Evolutionary conservation across 2,888 invertebrate genomes (phyloP).

Genomic region (Pyrochroa serraticornis): DNA sequence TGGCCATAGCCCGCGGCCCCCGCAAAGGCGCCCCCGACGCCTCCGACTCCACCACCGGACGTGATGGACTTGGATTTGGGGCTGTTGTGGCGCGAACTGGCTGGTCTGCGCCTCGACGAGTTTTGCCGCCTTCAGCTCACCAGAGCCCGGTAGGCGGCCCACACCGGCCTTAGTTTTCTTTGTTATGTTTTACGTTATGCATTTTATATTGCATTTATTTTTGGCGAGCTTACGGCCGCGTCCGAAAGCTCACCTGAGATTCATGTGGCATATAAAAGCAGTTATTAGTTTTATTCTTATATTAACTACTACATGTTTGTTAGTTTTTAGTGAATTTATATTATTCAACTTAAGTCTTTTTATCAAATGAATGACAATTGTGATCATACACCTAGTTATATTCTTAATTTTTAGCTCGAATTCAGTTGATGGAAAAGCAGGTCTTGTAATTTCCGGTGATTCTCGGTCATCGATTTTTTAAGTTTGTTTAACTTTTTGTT

Average conservation of each 20-base stretch:
- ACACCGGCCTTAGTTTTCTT: slow-evolving; percentile 48
- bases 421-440: slow-evolving; percentile 46
- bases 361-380: slow-evolving; percentile 49
- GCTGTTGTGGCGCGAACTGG: slow-evolving; percentile 58
- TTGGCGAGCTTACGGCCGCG: slow-evolving; percentile 27
- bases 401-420: slow-evolving; percentile 47
- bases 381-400: slow-evolving; percentile 48
- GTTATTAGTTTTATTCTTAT: slow-evolving; percentile 54
- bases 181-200: slow-evolving; percentile 56
- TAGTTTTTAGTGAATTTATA: slow-evolving; percentile 56
- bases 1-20: slow-evolving; percentile 85
- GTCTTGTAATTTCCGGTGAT: slow-evolving; percentile 37
- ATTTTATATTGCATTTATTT: slow-evolving; percentile 55
- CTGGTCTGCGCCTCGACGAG: slow-evolving; percentile 58
- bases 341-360: slow-evolving; percentile 48
- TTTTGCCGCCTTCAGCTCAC: slow-evolving; percentile 58
- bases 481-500: slow-evolving; percentile 39
- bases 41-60: slow-evolving; percentile 45
- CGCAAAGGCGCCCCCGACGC: slow-evolving; percentile 54
- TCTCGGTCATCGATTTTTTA: slow-evolving; percentile 24
- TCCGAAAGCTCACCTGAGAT: slow-evolving; percentile 37
- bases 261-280: slow-evolving; percentile 50
- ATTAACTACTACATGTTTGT: slow-evolving; percentile 55
- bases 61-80: slow-evolving; percentile 56
- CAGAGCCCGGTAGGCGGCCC: slow-evolving; percentile 53